phyloP scores from a whole-genome alignment of 2,113 vertebrate genomes.

The Dasypus novemcinctus region DNA sequence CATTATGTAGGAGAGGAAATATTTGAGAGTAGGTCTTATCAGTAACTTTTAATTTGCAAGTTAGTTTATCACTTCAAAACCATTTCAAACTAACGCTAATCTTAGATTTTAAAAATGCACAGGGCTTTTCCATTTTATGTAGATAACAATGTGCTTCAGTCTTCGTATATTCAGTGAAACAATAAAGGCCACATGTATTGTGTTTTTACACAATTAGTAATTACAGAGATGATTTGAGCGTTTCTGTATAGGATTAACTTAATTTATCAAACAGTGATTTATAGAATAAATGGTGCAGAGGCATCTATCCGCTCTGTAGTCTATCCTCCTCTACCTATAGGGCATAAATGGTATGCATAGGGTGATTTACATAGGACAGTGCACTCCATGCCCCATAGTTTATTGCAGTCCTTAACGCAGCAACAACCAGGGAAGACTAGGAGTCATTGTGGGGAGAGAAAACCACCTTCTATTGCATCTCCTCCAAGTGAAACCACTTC shows the following conservation, averaged over 20 bases:
- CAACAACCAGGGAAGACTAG: background rate
- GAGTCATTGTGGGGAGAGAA: background rate
- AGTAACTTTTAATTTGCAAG: constrained; percentile 17
- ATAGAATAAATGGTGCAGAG: constrained; percentile 66
- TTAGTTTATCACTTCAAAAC: constrained; percentile 59
- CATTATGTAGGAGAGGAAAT: background rate
- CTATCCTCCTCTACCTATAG: background rate
- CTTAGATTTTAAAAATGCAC: background rate
- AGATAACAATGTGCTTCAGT: constrained; percentile 29
- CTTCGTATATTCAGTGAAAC: constrained; percentile 46
- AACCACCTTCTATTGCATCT: background rate
- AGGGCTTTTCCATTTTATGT: constrained; percentile 35
- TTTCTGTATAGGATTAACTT: constrained; percentile 66
- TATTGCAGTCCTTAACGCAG: background rate
- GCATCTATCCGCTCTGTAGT: background rate
- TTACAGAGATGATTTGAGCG: constrained; percentile 62
- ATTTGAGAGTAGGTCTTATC: background rate
- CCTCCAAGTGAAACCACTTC: background rate
- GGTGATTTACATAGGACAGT: background rate
- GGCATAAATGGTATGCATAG: background rate
- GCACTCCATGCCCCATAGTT: background rate
- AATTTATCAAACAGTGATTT: constrained; percentile 63
- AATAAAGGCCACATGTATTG: constrained; percentile 49
- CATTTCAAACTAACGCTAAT: constrained; percentile 53
- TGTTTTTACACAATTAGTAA: constrained; percentile 61